A percentile compares a stretch with the other conserved stretches of the same genome.
Evolutionary conservation across 2,113 vertebrate genomes (phyloP).

Genomic region (Petromus typicus): DNA sequence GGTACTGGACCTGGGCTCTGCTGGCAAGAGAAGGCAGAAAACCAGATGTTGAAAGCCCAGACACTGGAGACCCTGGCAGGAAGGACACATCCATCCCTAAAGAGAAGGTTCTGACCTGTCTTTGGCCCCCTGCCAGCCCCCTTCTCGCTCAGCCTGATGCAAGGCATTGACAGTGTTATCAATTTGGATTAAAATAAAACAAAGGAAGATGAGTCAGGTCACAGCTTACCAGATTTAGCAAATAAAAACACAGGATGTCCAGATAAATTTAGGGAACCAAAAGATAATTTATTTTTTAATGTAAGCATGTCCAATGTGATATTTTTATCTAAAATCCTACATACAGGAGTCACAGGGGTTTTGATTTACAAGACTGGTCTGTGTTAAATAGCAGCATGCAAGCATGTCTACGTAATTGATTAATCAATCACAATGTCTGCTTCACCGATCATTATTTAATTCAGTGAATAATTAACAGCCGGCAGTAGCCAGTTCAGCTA

Average conservation of each 20-base stretch:
- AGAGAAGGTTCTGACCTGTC: not conserved
- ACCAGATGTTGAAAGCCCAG: not conserved
- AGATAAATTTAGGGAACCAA: not conserved
- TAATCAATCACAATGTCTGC: not conserved
- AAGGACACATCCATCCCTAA: not conserved
- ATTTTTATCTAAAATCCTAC: not conserved
- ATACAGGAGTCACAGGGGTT: not conserved
- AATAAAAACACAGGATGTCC: not conserved
- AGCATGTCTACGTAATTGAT: conserved; percentile 1
- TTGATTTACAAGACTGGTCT: not conserved
- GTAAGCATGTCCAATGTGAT: not conserved
- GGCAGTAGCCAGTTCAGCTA: not conserved
- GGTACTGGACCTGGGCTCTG: not conserved
- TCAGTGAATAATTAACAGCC: conserved; percentile 34
- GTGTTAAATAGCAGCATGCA: not conserved
- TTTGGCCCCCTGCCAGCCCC: not conserved
- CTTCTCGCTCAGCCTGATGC: not conserved
- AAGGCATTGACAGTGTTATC: not conserved
- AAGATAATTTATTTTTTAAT: conserved; percentile 2
- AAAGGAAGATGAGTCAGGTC: not conserved
- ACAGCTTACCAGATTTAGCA: not conserved
- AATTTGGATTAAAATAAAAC: not conserved
- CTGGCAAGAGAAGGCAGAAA: not conserved
- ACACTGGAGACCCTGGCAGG: not conserved
- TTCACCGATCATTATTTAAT: not conserved